Base-by-base conservation (phyloP, 37 sponge, comb jelly and placozoan species). In the Cliona cf. orientalis region DNA sequence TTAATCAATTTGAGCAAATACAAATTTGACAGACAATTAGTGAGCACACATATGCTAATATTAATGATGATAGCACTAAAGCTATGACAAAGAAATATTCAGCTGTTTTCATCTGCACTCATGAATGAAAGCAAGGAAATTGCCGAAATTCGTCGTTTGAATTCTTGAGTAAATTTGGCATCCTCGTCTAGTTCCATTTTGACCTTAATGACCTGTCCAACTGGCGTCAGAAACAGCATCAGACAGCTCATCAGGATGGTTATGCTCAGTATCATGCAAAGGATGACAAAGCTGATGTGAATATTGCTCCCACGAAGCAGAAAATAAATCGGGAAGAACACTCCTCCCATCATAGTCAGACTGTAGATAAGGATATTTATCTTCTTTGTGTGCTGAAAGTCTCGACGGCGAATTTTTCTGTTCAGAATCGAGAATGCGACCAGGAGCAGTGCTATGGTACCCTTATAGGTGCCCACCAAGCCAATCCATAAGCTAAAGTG, bases 321-420 rank as follows among this genome's bases (percentile, higher is more conserved):
- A 22, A 45, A 33, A 22, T 26, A 80, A 29, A 80, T 38, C 5
- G 80, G 59, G 0, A 67, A 14, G 1, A 62, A 61, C 1, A 74
- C 1, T 4, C 75, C 75, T 5, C 32, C 66, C 25, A 83, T 12
- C 41, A 74, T 0, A 25, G 56, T 65, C 23, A 72, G 59, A 5
- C 39, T 46, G 53, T 83, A 83, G 49, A 83, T 45, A 21, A 74
- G 43, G 9, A 74, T 74, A 66, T 62, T 83, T 23, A 83, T n/a
- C 45, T 63, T 74, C 66, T 63, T 83, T 45, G 84, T 83, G 49
- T 65, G 64, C 29, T 65, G 31, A 35, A 74, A 83, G 28, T 74
- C 55, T 32, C 65, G 74, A 21, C 67, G 28, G 5, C 46, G 46
- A 22, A 83, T 74, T 4, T 63, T 46, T 31, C 84, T 60, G 31